These are phyloP conservation scores for Tenthredo notha DNA, from an alignment of 2,888 invertebrate genomes.

Conservation along the genomic window DNA sequence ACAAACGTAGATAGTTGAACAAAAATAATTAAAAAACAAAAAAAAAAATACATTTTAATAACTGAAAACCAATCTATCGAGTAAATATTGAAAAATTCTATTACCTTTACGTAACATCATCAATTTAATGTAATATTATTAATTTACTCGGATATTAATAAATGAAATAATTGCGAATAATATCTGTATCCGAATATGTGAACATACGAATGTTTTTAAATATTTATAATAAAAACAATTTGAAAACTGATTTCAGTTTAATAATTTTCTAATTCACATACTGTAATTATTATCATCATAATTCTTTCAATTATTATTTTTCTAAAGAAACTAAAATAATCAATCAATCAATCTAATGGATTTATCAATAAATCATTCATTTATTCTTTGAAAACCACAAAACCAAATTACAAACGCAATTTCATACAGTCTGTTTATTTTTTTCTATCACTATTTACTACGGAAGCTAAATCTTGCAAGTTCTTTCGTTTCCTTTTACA, in stretches of 20 bases:
- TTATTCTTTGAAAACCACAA: neutral
- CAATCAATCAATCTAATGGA: neutral
- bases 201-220: slow-evolving; percentile 72
- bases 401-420: neutral
- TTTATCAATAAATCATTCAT: neutral
- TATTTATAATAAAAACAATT: slow-evolving; percentile 74
- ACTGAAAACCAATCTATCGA: neutral
- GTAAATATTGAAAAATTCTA: neutral
- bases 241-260: slow-evolving; percentile 59
- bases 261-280: neutral
- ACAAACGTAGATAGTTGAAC: neutral
- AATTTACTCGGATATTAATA: slow-evolving; percentile 62
- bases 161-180: slow-evolving; percentile 57
- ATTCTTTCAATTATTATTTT: neutral
- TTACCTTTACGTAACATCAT: neutral
- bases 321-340: neutral
- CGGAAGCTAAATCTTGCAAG: neutral
- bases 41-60: neutral
- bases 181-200: slow-evolving; percentile 61
- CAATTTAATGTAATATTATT: slow-evolving; percentile 1
- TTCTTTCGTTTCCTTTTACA: neutral
- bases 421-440: neutral
- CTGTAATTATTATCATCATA: neutral
- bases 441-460: neutral
- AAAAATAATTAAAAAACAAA: neutral